phyloP scores from a whole-genome alignment of 2,113 vertebrate genomes.

The Chitala chitala region DNA sequence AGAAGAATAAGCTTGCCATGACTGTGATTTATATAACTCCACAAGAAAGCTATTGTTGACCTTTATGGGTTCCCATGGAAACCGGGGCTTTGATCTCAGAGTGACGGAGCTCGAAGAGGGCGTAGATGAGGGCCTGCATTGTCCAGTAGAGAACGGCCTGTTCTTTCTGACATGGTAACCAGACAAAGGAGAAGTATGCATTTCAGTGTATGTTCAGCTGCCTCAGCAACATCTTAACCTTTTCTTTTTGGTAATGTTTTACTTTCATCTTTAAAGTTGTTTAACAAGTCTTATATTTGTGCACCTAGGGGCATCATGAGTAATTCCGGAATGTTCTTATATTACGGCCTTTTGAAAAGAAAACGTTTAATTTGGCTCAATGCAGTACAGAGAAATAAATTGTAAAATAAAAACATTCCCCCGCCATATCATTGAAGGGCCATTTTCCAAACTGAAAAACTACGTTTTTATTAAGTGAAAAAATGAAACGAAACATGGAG shows the following conservation, averaged over 20 bases:
- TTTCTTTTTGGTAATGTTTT: background rate
- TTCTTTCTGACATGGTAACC: background rate
- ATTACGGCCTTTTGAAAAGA: background rate
- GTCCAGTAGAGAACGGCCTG: background rate
- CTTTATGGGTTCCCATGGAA: constrained; percentile 80
- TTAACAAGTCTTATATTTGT: background rate
- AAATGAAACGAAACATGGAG: too few species aligned
- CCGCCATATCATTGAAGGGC: too few species aligned
- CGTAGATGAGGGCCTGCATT: background rate
- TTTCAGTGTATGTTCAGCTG: constrained; percentile 2
- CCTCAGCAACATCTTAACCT: background rate
- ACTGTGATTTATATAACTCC: constrained; percentile 58
- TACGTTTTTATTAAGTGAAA: too few species aligned
- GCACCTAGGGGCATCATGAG: background rate
- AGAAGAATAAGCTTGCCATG: constrained; percentile 9
- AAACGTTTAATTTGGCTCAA: background rate
- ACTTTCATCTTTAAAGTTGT: constrained; percentile 11
- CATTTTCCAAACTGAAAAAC: too few species aligned
- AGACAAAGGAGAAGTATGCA: background rate
- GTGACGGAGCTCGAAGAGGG: background rate
- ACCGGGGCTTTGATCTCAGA: constrained; percentile 53
- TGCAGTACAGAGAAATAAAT: background rate
- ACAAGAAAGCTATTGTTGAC: constrained; percentile 72
- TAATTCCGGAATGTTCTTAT: background rate
- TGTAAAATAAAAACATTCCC: background rate